phyloP scores from a whole-genome alignment of 2,113 vertebrate genomes.

The Melospiza melodia region DNA sequence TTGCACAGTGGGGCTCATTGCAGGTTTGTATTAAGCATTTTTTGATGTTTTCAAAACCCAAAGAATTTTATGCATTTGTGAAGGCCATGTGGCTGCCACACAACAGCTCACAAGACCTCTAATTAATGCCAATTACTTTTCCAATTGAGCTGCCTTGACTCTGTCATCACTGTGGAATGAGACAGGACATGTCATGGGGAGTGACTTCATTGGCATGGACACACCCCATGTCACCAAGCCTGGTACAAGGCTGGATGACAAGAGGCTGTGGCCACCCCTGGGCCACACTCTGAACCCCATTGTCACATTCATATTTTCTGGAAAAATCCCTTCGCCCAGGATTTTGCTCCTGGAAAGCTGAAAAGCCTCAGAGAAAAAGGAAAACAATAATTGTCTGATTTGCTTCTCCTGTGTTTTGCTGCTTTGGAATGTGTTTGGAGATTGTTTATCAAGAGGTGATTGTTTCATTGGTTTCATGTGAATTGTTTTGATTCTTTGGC shows the following conservation, averaged over 20 bases:
- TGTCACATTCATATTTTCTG: too few relatives aligned
- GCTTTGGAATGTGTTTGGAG: too few relatives aligned
- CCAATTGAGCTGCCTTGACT: not conserved
- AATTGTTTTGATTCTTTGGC: too few relatives aligned
- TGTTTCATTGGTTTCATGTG: too few relatives aligned
- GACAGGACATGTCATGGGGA: not conserved
- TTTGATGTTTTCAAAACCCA: not conserved
- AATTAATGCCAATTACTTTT: not conserved
- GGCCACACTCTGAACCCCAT: not conserved
- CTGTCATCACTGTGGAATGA: accelerated
- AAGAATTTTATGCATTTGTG: not conserved
- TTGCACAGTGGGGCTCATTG: not conserved
- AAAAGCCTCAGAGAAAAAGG: too few relatives aligned
- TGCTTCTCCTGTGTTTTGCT: too few relatives aligned
- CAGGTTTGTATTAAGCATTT: not conserved
- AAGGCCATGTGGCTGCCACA: not conserved
- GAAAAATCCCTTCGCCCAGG: too few relatives aligned
- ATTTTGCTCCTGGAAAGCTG: too few relatives aligned
- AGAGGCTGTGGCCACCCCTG: accelerated
- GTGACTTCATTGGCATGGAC: accelerated
- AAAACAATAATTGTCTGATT: too few relatives aligned
- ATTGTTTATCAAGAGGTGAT: too few relatives aligned
- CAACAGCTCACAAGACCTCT: not conserved
- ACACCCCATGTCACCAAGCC: not conserved
- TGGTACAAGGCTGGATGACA: not conserved